Percentiles rank a stretch among this genome's conserved stretches.
phyloP scores from a whole-genome alignment of 2,797 vertebrate species.

The Silurus aristotelis region DNA sequence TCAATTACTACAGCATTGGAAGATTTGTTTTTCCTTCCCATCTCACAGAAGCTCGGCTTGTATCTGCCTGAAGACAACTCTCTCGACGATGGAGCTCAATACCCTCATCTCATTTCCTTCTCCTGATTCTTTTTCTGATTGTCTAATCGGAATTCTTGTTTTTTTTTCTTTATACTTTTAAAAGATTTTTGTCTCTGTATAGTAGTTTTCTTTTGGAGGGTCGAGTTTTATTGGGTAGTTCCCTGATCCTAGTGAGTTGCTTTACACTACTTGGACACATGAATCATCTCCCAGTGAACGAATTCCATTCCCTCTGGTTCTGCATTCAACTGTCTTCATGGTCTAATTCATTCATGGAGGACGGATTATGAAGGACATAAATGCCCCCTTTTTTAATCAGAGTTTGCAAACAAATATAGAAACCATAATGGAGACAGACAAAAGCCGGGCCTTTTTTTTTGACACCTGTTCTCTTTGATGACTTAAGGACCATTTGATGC shows the following conservation, averaged over 20 bases:
- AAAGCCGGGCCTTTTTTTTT: background rate
- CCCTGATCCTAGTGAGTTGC: conserved; percentile 24
- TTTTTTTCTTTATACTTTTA: conserved; percentile 29
- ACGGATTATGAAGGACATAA: conserved; percentile 5
- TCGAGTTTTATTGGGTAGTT: conserved; percentile 30
- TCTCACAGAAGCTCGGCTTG: conserved; percentile 18
- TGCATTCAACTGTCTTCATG: conserved; percentile 15
- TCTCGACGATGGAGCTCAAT: conserved; percentile 45
- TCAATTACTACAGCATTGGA: conserved; percentile 29
- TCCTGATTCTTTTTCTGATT: conserved; percentile 35
- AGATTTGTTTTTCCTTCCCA: conserved; percentile 35
- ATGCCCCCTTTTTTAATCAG: background rate
- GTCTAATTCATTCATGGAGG: conserved; percentile 41
- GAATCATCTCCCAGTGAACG: background rate
- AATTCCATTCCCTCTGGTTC: conserved; percentile 23
- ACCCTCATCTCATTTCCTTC: conserved; percentile 49
- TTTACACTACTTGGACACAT: background rate
- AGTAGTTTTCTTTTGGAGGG: conserved; percentile 24
- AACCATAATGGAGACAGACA: conserved; percentile 10
- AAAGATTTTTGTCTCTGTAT: background rate
- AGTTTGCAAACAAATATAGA: conserved; percentile 32
- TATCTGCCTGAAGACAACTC: conserved; percentile 27
- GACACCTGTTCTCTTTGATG: background rate
- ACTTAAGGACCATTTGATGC: conserved; percentile 15
- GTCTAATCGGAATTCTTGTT: conserved; percentile 41